These are phyloP conservation scores for Setipinna tenuifilis DNA, from an alignment of 2,797 vertebrate species.

Conservation along the genomic window DNA sequence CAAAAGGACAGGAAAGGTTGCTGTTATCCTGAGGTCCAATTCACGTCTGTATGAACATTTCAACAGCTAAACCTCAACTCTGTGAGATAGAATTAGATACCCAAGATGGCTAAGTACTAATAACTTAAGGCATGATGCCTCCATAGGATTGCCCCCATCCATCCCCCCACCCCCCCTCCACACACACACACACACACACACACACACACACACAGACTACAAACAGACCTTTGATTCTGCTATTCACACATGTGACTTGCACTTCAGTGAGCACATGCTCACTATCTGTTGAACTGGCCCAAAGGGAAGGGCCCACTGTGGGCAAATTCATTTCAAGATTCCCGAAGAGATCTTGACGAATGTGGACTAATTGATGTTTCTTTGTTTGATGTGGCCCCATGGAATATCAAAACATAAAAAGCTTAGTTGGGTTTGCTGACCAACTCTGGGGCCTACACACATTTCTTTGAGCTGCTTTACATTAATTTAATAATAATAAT, in stretches of 20 bases:
- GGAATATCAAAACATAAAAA: conserved; percentile 4
- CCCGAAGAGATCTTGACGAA: conserved; percentile 22
- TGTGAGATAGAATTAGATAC: neutral
- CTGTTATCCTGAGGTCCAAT: neutral
- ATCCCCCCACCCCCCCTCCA: neutral
- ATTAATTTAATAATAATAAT: neutral
- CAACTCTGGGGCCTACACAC: conserved; percentile 7
- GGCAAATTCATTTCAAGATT: conserved; percentile 7
- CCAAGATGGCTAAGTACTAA: neutral
- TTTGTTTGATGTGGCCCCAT: conserved; percentile 21
- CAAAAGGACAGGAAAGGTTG: neutral
- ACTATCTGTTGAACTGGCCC: neutral
- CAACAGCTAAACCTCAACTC: neutral
- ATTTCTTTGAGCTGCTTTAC: neutral
- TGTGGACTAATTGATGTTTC: neutral
- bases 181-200: neutral
- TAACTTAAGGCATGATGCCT: neutral
- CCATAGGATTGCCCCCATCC: no score
- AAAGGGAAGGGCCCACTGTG: conserved; percentile 13
- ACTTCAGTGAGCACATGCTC: neutral
- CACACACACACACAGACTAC: neutral
- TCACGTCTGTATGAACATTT: neutral
- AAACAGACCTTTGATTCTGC: neutral
- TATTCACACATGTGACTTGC: neutral
- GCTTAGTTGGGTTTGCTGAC: neutral